Evolutionary conservation across 1,140 invertebrate genomes (phyloP), one percentile per base, ranked within the genome.

Genomic region (Pteromalus puparum): DNA sequence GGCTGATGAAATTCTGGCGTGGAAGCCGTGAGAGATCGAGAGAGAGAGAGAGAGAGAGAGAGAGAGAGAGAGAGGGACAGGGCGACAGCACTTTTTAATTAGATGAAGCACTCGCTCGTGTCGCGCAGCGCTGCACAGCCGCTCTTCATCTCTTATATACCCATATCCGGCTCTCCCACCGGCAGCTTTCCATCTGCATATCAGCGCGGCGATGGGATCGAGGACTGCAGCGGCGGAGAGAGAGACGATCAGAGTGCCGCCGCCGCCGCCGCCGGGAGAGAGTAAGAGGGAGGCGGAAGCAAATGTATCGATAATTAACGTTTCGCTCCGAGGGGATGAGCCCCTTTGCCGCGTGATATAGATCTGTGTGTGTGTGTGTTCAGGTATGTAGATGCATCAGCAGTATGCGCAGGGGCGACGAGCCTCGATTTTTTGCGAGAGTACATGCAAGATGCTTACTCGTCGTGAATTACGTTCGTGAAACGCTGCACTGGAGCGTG

Each of bases 71-170:
- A 9, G 7, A 42, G 6, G 7, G 38, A 42, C 1, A 42, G 38
- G 38, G 38, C 81, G 34, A 76, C 72, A 82, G 48, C n/a, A 28
- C 9, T 79, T 84, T 82, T 84, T 84, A 84, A 84, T 84, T 84
- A 79, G 82, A 74, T 84, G 82, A 78, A 78, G 82, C 53, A 83
- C 53, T 73, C 79, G 65, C 24, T 61, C 81, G 80, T 53, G 68
- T 48, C n/a, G 24, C 38, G 46, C 21, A 30, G 26, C 79, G 26
- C 30, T 38, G 10, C 26, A 24, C 34, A 68, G 30, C 21, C 24
- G 18, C 38, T 42, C 38, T 42, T 42, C 38, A 42, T 42, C 38
- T 42, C 9, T 42, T 42, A 42, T 42, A 42, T 42, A 42, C 38
- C 38, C 38, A 42, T 42, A 42, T 7, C 38, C 38, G 30, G 30